A percentile compares a stretch with the other conserved stretches of the same genome.
phyloP scores from a whole-genome alignment of 2,797 vertebrate genomes.

The Leptoclinus maculatus region DNA sequence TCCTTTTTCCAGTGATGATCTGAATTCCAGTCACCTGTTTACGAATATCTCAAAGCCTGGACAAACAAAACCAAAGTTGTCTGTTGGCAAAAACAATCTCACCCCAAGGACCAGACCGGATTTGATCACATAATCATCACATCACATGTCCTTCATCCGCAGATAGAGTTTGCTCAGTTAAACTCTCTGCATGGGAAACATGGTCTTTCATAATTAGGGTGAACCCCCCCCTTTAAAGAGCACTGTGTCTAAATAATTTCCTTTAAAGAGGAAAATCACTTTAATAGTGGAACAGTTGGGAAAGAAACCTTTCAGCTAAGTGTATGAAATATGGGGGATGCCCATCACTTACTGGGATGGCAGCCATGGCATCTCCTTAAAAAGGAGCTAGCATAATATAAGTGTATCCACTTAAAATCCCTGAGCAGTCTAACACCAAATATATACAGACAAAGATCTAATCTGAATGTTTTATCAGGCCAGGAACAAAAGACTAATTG shows the following conservation, averaged over 20 bases:
- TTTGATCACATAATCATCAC: not conserved
- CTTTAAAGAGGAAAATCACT: constrained; percentile 1
- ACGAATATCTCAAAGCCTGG: not conserved
- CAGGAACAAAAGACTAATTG: constrained; percentile 29
- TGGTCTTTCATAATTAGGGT: not conserved
- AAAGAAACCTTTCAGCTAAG: constrained; percentile 25
- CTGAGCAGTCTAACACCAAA: not conserved
- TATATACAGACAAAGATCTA: constrained; percentile 15
- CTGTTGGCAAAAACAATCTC: constrained; percentile 1
- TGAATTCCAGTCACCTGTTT: not conserved
- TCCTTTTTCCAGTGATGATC: not conserved
- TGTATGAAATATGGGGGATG: constrained; percentile 52
- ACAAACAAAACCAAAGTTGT: not conserved
- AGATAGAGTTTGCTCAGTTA: not conserved
- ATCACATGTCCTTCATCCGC: not conserved
- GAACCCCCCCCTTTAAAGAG: constrained; percentile 6
- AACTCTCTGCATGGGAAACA: not conserved
- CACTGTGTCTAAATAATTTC: not conserved
- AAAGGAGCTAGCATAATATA: constrained; percentile 37
- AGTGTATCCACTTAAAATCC: constrained; percentile 25
- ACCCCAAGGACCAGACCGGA: not conserved
- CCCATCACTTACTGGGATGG: constrained; percentile 51
- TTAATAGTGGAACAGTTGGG: constrained; percentile 26
- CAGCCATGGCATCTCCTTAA: constrained; percentile 53
- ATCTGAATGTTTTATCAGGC: constrained; percentile 19